These are phyloP conservation scores for Drosophila dunni DNA, from an alignment of 1,140 invertebrate species.

Conservation along the genomic window DNA sequence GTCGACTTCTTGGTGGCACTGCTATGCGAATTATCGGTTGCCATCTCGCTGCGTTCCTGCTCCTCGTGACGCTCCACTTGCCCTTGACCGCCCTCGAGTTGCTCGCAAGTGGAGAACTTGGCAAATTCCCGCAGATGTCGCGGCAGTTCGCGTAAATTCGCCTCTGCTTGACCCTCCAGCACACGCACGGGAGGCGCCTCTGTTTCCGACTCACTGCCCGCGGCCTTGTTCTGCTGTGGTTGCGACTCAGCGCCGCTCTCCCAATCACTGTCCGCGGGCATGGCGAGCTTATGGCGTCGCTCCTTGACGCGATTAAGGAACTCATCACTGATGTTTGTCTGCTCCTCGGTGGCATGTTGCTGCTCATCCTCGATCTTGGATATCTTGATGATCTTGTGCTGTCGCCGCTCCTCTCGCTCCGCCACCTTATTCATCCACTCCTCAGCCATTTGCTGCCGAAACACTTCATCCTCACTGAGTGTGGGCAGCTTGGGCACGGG, in stretches of 20 bases:
- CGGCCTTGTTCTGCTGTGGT: constrained; percentile 86
- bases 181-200: constrained; percentile 86
- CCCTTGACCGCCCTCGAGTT: constrained; percentile 63
- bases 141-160: constrained; percentile 88
- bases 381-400: constrained; percentile 92
- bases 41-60: constrained; percentile 72
- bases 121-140: constrained; percentile 91
- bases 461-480: constrained; percentile 87
- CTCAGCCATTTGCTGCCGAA: constrained; percentile 91
- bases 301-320: constrained; percentile 89
- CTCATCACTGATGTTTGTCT: constrained; percentile 88
- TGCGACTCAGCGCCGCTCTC: constrained; percentile 84
- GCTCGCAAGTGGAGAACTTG: constrained; percentile 79
- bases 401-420: constrained; percentile 90
- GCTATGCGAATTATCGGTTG: constrained; percentile 84
- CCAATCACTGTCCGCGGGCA: constrained; percentile 83
- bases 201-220: constrained; percentile 84
- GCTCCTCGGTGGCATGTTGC: constrained; percentile 83
- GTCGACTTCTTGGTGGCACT: constrained; percentile 76
- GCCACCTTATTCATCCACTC: constrained; percentile 92
- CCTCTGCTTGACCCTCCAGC: constrained; percentile 85
- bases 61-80: constrained; percentile 69
- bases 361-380: constrained; percentile 75
- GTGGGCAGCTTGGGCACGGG: constrained; percentile 82
- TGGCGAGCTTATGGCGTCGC: constrained; percentile 76